Base-by-base conservation (phyloP, 2,888 invertebrate genomes). In the Stenichneumon culpator region DNA sequence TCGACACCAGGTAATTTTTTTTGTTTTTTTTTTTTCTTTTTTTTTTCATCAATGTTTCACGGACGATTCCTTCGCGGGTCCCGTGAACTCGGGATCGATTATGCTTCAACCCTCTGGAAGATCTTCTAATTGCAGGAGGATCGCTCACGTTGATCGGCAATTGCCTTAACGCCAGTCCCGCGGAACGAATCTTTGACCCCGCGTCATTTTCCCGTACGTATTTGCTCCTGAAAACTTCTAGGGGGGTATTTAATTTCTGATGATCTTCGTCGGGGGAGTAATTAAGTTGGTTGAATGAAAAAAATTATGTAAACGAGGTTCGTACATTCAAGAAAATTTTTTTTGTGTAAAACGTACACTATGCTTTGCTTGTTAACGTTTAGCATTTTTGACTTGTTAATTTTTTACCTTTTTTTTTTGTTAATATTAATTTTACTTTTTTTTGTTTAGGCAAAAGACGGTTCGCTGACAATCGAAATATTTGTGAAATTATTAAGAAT, bases 51-150 rank as follows among this genome's bases (percentile, higher is more conserved):
- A 36, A 60, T 50, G 47, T 16, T 74, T 28, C 39, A 28, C 47
- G 22, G 25, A 14, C 68, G 50, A 69, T 69, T 60, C 50, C 52
- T 22, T 69, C 68, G 60, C 50, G 50, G 54, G 72, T 16, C 72
- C 47, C 44, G 54, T 19, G 60, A 65, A 47, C 47, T 73, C 47
- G 60, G 68, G 52, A 81, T 81, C 75, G 75, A 81, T 81, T 75
- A 69, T 32, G 39, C 67, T 54, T n/a, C 60, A 69, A 70, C 19
- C 28, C 39, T 47, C 14, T 69, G 47, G 32, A 63, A 32, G 14
- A 60, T 67, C n/a, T 60, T 78, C 67, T 73, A 78, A 82, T 82
- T 73, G 50, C 72, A 54, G 65, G 16, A 50, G 32, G 72, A 57
- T 77, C 54, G 57, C 2, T 78, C 28, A 28, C 5, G 25, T 67